These are phyloP conservation scores for Stenurella melanura DNA, from an alignment of 2,888 invertebrate species.

Conservation along the genomic window DNA sequence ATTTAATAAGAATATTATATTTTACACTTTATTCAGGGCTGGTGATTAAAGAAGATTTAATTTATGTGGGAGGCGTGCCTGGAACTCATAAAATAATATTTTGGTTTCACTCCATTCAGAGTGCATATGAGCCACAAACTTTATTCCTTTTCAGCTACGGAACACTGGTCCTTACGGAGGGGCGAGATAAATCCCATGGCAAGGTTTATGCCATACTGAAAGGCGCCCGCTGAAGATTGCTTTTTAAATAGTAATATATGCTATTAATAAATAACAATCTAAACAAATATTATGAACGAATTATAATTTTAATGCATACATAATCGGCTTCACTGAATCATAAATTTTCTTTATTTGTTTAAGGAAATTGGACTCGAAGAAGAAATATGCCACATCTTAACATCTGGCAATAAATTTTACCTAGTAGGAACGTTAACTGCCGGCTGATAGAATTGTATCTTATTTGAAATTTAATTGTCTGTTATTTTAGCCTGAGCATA, in stretches of 20 bases:
- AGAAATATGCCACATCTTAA: slow-evolving; percentile 51
- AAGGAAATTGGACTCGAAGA: slow-evolving; percentile 65
- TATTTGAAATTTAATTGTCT: slow-evolving; percentile 3
- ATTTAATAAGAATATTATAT: slow-evolving; percentile 35
- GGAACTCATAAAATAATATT: slow-evolving; percentile 48
- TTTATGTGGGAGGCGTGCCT: slow-evolving; percentile 48
- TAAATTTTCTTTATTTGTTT: slow-evolving; percentile 69
- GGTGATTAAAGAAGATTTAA: slow-evolving; percentile 42
- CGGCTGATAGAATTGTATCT: slow-evolving; percentile 30
- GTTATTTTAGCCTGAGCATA: background rate
- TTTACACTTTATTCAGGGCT: slow-evolving; percentile 30
- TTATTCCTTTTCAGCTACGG: slow-evolving; percentile 32
- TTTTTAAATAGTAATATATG: slow-evolving; percentile 66
- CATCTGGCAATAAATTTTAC: slow-evolving; percentile 22
- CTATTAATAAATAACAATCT: slow-evolving; percentile 69
- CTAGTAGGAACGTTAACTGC: slow-evolving; percentile 8
- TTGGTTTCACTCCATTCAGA: slow-evolving; percentile 37
- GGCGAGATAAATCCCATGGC: slow-evolving; percentile 9
- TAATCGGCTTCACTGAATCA: slow-evolving; percentile 64
- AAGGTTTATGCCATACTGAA: slow-evolving; percentile 19
- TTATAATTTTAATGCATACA: slow-evolving; percentile 72
- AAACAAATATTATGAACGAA: slow-evolving; percentile 72
- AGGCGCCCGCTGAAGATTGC: slow-evolving; percentile 61
- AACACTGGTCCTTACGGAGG: slow-evolving; percentile 35
- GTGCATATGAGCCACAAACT: slow-evolving; percentile 40